A percentile compares a stretch with the other conserved stretches of the same genome.
phyloP scores from a whole-genome alignment of 64 coral and sea anemone species.

The Stylophora pistillata region DNA sequence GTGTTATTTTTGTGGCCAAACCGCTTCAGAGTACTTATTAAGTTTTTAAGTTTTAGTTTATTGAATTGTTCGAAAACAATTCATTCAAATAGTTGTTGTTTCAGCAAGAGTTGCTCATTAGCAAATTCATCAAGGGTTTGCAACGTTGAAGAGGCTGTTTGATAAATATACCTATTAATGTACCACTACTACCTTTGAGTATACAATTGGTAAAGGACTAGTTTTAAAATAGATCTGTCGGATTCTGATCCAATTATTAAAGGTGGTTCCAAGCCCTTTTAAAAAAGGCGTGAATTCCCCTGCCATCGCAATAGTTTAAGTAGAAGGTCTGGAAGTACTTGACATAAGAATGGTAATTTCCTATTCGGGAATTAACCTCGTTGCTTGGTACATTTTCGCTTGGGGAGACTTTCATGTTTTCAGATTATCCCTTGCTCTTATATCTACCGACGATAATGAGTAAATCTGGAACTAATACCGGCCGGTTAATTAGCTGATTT shows the following conservation, averaged over 20 bases:
- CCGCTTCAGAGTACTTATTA: background rate
- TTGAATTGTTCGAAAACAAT: too few species aligned
- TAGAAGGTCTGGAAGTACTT: background rate
- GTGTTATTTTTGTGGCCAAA: background rate
- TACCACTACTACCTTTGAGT: too few species aligned
- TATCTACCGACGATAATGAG: background rate
- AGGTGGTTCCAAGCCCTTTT: too few species aligned
- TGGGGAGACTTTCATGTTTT: background rate
- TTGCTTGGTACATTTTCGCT: background rate
- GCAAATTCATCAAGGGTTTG: too few species aligned
- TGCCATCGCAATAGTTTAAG: background rate
- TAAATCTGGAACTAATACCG: background rate
- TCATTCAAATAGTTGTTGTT: too few species aligned
- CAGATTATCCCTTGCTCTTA: background rate
- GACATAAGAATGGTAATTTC: background rate
- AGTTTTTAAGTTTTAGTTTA: background rate
- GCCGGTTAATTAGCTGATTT: constrained; percentile 25
- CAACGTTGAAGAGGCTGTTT: background rate
- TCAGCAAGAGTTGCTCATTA: too few species aligned
- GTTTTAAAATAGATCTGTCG: too few species aligned
- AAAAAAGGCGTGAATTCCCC: too few species aligned
- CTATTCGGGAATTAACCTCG: background rate
- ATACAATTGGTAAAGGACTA: too few species aligned
- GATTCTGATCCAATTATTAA: too few species aligned
- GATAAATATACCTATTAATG: background rate